Conservation (phyloP, 2,113 vertebrate species). For the Chascanopsetta lugubris region DNA sequence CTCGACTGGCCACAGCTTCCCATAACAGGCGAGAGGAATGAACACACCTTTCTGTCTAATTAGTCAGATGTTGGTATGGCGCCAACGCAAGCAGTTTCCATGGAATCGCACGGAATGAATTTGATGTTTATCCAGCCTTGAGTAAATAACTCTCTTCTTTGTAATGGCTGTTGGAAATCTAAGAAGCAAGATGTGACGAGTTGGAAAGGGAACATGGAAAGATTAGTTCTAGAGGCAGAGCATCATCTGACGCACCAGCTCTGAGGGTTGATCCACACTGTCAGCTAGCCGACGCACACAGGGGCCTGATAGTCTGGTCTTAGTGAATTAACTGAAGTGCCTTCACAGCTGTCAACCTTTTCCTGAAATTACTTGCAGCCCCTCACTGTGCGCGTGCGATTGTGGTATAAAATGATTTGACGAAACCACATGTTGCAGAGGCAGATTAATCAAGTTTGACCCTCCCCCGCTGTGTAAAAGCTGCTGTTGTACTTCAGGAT, state of each 20-base stretch:
- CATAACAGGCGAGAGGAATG: background rate
- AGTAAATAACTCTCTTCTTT: background rate
- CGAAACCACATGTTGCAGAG: slow-evolving; percentile 21
- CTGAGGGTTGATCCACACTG: slow-evolving; percentile 30
- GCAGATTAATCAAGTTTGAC: slow-evolving; percentile 41
- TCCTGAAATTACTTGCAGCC: slow-evolving; percentile 30
- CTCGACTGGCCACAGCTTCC: too few relatives aligned
- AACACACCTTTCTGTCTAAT: slow-evolving; percentile 22
- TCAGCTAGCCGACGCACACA: slow-evolving; percentile 17
- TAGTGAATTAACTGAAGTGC: slow-evolving; percentile 29
- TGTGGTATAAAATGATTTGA: slow-evolving; percentile 34
- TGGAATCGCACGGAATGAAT: slow-evolving; percentile 27
- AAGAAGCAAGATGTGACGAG: slow-evolving; percentile 2
- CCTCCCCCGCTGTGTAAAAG: slow-evolving; percentile 26
- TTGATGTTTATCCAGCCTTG: slow-evolving; percentile 2
- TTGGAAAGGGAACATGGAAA: background rate
- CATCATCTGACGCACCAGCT: background rate
- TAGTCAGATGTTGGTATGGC: slow-evolving; percentile 2
- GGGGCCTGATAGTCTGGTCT: slow-evolving; percentile 21
- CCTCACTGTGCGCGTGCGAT: slow-evolving; percentile 34
- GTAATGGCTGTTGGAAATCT: background rate
- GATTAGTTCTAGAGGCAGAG: slow-evolving; percentile 1
- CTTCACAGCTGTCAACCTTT: slow-evolving; percentile 38
- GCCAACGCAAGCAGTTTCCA: slow-evolving; percentile 17
- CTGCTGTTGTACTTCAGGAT: background rate